Evolutionary conservation across 2,888 invertebrate species (phyloP).

Genomic region (Trissolcus brochymenae): DNA sequence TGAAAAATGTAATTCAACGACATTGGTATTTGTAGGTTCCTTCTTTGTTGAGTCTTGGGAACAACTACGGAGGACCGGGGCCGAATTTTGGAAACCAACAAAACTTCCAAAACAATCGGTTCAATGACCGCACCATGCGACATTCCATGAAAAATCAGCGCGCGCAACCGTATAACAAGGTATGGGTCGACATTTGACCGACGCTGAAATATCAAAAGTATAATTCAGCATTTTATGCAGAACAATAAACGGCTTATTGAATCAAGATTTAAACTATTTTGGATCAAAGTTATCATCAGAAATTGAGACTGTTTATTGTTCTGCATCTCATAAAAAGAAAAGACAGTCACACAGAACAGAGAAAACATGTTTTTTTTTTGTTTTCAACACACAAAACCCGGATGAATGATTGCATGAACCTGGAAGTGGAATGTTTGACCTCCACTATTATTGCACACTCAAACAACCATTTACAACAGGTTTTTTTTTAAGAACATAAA

Average conservation of each 20-base stretch:
- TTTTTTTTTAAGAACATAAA: too few species aligned
- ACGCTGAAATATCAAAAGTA: constrained; percentile 5
- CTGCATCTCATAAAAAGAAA: too few species aligned
- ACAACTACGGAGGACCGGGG: constrained; percentile 70
- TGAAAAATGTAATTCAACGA: not conserved
- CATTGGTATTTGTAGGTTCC: constrained; percentile 66
- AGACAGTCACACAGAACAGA: too few species aligned
- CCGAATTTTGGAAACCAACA: constrained; percentile 68
- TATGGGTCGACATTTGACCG: constrained; percentile 57
- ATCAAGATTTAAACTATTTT: too few species aligned
- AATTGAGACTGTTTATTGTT: too few species aligned
- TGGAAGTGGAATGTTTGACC: not conserved
- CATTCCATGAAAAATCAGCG: constrained; percentile 71
- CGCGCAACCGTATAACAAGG: constrained; percentile 74
- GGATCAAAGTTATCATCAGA: too few species aligned
- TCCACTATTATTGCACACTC: too few species aligned
- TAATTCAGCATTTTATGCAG: constrained; percentile 14
- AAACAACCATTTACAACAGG: too few species aligned
- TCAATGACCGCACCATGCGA: constrained; percentile 69
- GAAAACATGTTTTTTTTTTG: too few species aligned
- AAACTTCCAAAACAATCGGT: constrained; percentile 70
- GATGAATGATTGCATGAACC: too few species aligned
- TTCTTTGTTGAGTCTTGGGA: constrained; percentile 72
- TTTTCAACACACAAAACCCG: too few species aligned
- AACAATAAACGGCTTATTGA: constrained; percentile 1